A percentile compares a stretch with the other conserved stretches of the same genome.
These are phyloP conservation scores for Malacoctenus gilli DNA, from an alignment of 2,797 vertebrate species.

Conservation along the genomic window DNA sequence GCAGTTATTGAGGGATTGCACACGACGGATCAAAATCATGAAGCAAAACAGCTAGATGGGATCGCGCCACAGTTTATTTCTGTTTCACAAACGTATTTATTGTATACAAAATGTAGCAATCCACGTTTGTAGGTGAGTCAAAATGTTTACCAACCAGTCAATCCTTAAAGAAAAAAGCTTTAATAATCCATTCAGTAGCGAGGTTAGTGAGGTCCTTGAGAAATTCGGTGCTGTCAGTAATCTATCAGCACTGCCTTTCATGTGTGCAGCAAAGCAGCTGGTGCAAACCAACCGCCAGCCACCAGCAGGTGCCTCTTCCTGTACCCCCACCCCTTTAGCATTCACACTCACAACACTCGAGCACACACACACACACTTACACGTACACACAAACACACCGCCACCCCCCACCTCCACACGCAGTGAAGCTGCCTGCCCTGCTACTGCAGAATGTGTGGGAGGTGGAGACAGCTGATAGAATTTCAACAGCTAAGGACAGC, in stretches of 20 bases:
- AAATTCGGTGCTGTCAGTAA: constrained; percentile 59
- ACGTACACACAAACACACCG: constrained; percentile 37
- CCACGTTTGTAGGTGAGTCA: neutral
- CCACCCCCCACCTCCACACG: constrained; percentile 49
- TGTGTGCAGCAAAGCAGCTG: constrained; percentile 73
- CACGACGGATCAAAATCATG: neutral
- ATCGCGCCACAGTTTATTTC: neutral
- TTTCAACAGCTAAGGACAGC: constrained; percentile 76
- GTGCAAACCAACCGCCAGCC: constrained; percentile 69
- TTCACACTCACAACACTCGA: constrained; percentile 21
- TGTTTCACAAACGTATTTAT: no score
- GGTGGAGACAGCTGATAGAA: constrained; percentile 80
- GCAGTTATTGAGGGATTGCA: neutral
- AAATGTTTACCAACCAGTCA: neutral
- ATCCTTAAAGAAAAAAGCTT: neutral
- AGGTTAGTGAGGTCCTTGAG: constrained; percentile 33
- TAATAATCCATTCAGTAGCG: constrained; percentile 39
- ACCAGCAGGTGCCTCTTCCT: constrained; percentile 76
- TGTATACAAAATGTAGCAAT: no score
- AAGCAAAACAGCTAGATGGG: no score
- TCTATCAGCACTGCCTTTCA: constrained; percentile 63
- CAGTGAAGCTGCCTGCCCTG: constrained; percentile 65
- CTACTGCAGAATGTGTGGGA: constrained; percentile 74
- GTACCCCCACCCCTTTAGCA: constrained; percentile 49
- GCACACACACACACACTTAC: no score